Evolutionary conservation across 2,113 vertebrate species (phyloP).

Genomic region (Oreocharis arfaki): DNA sequence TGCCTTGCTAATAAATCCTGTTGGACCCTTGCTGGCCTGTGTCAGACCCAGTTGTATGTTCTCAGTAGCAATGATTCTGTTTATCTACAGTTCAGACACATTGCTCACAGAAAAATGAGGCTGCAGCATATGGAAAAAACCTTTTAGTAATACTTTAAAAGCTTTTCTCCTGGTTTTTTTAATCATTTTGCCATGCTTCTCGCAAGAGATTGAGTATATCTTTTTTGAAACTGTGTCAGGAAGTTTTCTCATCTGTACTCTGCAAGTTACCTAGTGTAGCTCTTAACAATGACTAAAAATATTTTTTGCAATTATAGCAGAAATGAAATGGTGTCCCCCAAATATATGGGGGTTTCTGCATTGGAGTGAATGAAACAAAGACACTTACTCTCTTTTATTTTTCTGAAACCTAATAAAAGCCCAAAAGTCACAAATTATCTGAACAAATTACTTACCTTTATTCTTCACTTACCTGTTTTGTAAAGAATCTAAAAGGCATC

Average conservation of each 20-base stretch:
- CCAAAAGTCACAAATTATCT: not conserved
- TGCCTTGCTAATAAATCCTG: constrained; percentile 6
- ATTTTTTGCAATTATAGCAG: not conserved
- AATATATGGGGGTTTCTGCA: not conserved
- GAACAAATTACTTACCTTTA: not conserved
- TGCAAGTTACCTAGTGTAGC: not conserved
- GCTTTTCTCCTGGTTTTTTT: not conserved
- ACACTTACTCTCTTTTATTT: not conserved
- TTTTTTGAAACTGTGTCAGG: not conserved
- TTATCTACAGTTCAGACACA: not conserved
- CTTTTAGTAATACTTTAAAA: not conserved
- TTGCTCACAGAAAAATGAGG: not conserved
- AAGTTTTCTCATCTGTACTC: not conserved
- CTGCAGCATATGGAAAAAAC: not conserved
- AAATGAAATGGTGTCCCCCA: not conserved
- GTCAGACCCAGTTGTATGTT: not conserved
- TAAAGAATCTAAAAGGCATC: not conserved
- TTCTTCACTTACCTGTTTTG: not conserved
- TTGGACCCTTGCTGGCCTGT: not conserved
- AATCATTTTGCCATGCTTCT: not conserved
- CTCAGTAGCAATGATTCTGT: not conserved
- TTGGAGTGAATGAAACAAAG: not conserved
- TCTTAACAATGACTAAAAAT: not conserved
- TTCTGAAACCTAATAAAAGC: not conserved
- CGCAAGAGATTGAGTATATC: not conserved